Percentiles rank a stretch among this genome's conserved stretches.
Evolutionary conservation across 2,888 invertebrate genomes (phyloP).

Genomic region (Parochlus steinenii): DNA sequence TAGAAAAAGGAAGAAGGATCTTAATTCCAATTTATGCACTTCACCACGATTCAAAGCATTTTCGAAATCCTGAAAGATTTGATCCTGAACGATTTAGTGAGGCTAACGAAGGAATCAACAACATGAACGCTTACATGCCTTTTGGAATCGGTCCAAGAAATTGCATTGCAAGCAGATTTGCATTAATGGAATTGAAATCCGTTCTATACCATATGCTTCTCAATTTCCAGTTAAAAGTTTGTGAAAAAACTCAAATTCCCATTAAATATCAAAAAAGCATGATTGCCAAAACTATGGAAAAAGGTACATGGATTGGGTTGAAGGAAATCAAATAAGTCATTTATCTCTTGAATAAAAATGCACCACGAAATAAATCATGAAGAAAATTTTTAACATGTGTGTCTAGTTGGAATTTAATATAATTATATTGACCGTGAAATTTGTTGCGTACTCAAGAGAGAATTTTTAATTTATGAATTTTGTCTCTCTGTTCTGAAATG

Average conservation of each 20-base stretch:
- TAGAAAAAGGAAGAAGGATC: constrained; percentile 23
- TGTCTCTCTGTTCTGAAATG: too few relatives aligned
- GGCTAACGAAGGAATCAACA: constrained; percentile 35
- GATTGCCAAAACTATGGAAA: constrained; percentile 1
- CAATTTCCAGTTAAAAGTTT: constrained; percentile 21
- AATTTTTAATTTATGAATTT: too few relatives aligned
- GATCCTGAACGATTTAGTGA: constrained; percentile 41
- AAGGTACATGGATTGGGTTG: constrained; percentile 9
- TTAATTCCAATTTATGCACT: constrained; percentile 30
- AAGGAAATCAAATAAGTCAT: too few relatives aligned
- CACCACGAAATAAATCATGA: too few relatives aligned
- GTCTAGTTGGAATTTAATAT: too few relatives aligned
- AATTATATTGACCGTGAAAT: too few relatives aligned
- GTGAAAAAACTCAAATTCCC: constrained; percentile 21
- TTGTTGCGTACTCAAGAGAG: too few relatives aligned
- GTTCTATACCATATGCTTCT: constrained; percentile 20
- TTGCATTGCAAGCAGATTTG: constrained; percentile 21
- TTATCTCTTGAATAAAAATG: too few relatives aligned
- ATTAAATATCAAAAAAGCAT: constrained; percentile 1
- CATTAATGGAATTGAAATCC: constrained; percentile 23
- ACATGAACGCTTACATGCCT: constrained; percentile 33
- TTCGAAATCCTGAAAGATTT: constrained; percentile 36
- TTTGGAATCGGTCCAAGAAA: constrained; percentile 42
- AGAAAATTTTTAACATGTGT: too few relatives aligned
- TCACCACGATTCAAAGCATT: constrained; percentile 36